Base-by-base conservation (phyloP, 2,888 invertebrate species). In the Biston betularia region DNA sequence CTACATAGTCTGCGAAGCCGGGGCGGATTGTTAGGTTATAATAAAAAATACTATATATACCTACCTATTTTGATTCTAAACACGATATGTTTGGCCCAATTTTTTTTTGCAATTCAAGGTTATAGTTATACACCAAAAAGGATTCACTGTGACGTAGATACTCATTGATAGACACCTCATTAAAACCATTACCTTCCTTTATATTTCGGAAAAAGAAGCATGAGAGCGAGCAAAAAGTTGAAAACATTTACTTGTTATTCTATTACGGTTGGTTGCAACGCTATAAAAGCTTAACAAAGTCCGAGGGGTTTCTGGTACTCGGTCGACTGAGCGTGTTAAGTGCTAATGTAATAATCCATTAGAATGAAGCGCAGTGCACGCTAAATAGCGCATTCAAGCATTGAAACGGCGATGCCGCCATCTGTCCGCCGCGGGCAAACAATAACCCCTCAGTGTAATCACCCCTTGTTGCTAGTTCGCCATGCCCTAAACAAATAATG, bases 311-410 rank as follows among this genome's bases (percentile, higher is more conserved):
- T 86, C 89, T 84, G 85, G 85, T 89, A 85, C 83, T 82, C 90
- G 91, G 88, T 90, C 89, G 84, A 88, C 89, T 87, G 88, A 90
- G 91, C 92, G 86, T 89, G 90, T 89, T 92, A 90, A 93, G 92
- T 92, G 93, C 89, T 93, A 93, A 93, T 93, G 92, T 92, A 92
- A 93, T 93, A 93, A 93, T 93, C 90, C 89, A 93, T 92, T 92
- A 93, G 90, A 93, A 92, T 92, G 90, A 89, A 92, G 87, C 89
- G 86, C 88, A 86, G 87, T 89, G 89, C 88, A 87, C 90, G 90
- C 90, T 92, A 93, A 93, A 93, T 90, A 93, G 92, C 90, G 90
- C 90, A 90, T 92, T 92, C 87, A 87, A 89, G 87, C 90, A 86
- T 87, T 83, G 86, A 89, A 83, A 78, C 80, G 79, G 81, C 73